Percentiles rank a stretch among this genome's conserved stretches.
phyloP scores from a whole-genome alignment of 2,888 invertebrate species.

The Drosophila conformis region DNA sequence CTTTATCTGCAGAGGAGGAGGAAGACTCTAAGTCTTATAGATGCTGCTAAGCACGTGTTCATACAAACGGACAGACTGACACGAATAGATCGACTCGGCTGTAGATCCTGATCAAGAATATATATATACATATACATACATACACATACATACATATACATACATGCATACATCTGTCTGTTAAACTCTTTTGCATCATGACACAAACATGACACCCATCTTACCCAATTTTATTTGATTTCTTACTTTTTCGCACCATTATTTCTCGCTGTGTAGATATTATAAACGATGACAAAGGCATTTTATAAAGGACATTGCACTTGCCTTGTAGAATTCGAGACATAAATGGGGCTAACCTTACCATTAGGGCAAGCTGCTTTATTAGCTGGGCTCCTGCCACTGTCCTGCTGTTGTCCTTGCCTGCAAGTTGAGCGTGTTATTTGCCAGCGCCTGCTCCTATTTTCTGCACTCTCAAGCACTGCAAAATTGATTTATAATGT shows the following conservation, averaged over 20 bases:
- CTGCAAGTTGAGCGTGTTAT: constrained; percentile 30
- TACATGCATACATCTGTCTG: not conserved
- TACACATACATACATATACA: not conserved
- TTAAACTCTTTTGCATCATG: not conserved
- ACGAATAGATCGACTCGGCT: not conserved
- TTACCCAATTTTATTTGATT: not conserved
- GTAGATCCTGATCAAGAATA: not conserved
- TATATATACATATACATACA: not conserved
- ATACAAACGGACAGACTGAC: not conserved
- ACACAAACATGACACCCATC: not conserved
- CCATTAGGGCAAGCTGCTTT: not conserved
- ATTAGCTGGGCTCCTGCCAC: not conserved
- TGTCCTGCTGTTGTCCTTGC: constrained; percentile 1
- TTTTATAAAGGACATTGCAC: not conserved
- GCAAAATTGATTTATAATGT: constrained; percentile 68
- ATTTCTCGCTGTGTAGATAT: not conserved
- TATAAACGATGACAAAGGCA: not conserved
- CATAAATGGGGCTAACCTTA: not conserved
- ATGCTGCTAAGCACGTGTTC: not conserved
- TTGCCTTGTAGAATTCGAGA: not conserved
- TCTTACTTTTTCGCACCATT: too few species aligned
- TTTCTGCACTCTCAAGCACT: constrained; percentile 43
- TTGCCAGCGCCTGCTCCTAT: constrained; percentile 8
- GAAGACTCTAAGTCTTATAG: fast-evolving
- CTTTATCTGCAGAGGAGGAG: not conserved